Percentiles rank a stretch among this genome's conserved stretches.
Conservation (phyloP, 2,797 vertebrate genomes). For the Galago senegalensis region DNA sequence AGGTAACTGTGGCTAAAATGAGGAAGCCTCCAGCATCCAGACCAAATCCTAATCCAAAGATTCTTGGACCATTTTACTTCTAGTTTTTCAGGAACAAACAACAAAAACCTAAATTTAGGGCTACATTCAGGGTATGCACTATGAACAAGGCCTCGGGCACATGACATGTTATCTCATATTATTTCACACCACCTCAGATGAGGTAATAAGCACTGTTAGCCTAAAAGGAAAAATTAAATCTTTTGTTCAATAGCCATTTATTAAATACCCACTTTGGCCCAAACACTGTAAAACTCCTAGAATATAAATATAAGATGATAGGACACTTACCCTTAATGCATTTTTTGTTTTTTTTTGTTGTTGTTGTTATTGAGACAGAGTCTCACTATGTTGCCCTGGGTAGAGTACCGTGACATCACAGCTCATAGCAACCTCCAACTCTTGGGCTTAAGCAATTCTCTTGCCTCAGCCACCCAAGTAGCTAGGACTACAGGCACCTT, state of each 20-base stretch:
- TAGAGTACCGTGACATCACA: no score
- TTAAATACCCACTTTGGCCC: background rate
- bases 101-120: conserved; percentile 23
- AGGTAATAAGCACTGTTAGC: no score
- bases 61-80: background rate
- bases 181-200: background rate
- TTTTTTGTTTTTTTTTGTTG: background rate
- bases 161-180: background rate
- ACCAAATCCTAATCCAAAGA: conserved; percentile 2
- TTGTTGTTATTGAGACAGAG: no score
- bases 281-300: conserved; percentile 6
- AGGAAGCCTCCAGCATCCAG: background rate
- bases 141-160: background rate
- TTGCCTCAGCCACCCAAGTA: no score
- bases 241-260: conserved; percentile 3
- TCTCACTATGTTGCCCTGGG: no score
- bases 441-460: no score
- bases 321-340: background rate
- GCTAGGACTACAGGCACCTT: no score
- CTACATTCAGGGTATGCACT: background rate
- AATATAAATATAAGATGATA: conserved; percentile 24
- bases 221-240: background rate
- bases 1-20: background rate
- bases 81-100: conserved; percentile 18
- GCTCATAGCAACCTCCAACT: no score